Base-by-base conservation (phyloP, 2,888 invertebrate species). In the Micoletzkya japonica region DNA sequence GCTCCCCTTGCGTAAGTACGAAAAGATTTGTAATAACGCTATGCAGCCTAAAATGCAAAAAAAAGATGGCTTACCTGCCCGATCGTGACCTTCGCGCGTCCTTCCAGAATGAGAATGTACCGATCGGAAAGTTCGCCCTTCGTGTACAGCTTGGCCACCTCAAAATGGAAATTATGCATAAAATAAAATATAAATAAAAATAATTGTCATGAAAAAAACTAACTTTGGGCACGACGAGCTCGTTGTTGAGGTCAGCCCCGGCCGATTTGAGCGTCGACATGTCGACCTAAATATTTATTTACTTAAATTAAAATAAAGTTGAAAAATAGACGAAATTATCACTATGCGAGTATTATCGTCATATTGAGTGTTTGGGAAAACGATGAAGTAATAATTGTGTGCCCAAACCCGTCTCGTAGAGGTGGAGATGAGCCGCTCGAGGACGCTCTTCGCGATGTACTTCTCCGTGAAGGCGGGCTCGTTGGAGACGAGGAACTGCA, bases 31-130 rank as follows among this genome's bases (percentile, higher is more conserved):
- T n/a, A n/a, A n/a, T n/a, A n/a, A n/a, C n/a, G n/a, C 14, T 44
- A 44, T 17, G 49, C 14, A 44, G 49, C 14, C 14, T 44, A 14
- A 17, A 44, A 44, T n/a, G n/a, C n/a, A n/a, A n/a, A n/a, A n/a
- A n/a, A n/a, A n/a, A n/a, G n/a, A 17, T 30, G 7, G 32, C 39
- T 32, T 26, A 77, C 77, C 72, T 78, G 82, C 0, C 97, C 97
- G 71, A 97, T 93, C 0, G 92, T 93, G 71, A 96, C 95, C 87
- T 94, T 93, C 44, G 95, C 95, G 2, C 83, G 74, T 77, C 88
- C 97, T 86, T 97, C 96, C 78, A 98, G 88, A 79, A 98, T 92
- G 81, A 98, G 89, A 73, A 95, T 92, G 87, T 97, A 98, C 88
- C 92, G 95, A 60, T 77, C 79, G 71, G 92, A 88, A 1, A 89